phyloP scores from a whole-genome alignment of 2,797 vertebrate species.

The Ctenopoma kingsleyae region DNA sequence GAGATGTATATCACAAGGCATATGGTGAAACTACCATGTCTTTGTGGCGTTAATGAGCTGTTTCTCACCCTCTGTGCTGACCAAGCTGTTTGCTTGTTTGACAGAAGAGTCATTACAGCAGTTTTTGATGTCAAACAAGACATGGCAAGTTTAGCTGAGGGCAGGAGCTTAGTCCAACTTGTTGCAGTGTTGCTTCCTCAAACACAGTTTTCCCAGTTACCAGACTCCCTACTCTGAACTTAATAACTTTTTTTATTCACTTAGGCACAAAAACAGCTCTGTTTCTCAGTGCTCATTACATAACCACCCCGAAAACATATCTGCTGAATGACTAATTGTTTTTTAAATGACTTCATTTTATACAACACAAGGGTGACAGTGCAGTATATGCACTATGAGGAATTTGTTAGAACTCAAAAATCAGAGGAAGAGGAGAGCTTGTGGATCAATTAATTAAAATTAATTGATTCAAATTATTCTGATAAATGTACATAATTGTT shows the following conservation, averaged over 20 bases:
- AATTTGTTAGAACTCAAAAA: neutral
- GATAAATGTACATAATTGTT: neutral
- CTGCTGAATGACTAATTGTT: conserved; percentile 12
- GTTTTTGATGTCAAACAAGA: conserved; percentile 74
- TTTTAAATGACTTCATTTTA: neutral
- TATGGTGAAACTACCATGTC: conserved; percentile 26
- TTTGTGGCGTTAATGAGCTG: conserved; percentile 54
- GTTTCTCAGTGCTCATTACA: conserved; percentile 22
- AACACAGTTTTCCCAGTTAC: conserved; percentile 31
- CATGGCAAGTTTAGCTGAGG: conserved; percentile 57
- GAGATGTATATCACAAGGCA: conserved; percentile 36
- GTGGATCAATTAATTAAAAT: neutral
- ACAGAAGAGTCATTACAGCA: conserved; percentile 61
- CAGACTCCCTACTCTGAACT: conserved; percentile 35
- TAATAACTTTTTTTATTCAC: conserved; percentile 49
- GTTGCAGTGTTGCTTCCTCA: conserved; percentile 16
- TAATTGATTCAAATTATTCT: neutral
- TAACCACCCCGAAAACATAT: neutral
- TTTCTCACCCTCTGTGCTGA: conserved; percentile 60
- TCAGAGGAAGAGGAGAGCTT: neutral
- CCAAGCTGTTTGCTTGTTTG: conserved; percentile 57
- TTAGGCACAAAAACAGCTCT: conserved; percentile 17
- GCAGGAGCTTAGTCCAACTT: conserved; percentile 52
- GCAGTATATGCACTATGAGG: neutral
- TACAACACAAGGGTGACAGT: neutral